These are phyloP conservation scores for Drosophila buzzatii DNA, from an alignment of 2,888 invertebrate species.

Conservation along the genomic window DNA sequence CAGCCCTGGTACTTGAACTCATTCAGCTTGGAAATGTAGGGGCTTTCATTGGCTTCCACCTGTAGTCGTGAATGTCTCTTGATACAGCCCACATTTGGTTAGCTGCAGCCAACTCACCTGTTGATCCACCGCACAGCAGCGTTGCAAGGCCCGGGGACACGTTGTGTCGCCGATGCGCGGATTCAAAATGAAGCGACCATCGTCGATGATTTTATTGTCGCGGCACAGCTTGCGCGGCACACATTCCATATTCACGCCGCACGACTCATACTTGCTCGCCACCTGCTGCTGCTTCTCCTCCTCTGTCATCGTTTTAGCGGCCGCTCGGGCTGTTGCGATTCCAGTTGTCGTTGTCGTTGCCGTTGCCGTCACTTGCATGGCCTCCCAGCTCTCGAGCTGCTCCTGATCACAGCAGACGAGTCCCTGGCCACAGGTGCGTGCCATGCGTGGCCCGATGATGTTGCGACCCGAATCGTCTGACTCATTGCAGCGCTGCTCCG, in stretches of 20 bases:
- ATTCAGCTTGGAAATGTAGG: conserved; percentile 31
- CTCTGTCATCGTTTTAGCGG: not conserved
- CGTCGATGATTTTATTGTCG: conserved; percentile 58
- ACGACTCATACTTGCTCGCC: conserved; percentile 53
- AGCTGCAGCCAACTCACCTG: conserved; percentile 31
- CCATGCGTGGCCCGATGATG: conserved; percentile 48
- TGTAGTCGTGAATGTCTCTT: not conserved
- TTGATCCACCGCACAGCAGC: conserved; percentile 54
- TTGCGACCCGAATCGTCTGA: conserved; percentile 57
- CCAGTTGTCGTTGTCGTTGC: not conserved
- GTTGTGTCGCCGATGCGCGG: conserved; percentile 43
- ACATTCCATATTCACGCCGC: conserved; percentile 64
- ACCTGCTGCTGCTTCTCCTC: conserved; percentile 1
- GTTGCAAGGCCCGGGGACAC: conserved; percentile 44
- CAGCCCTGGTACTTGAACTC: conserved; percentile 85
- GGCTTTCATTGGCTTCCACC: conserved; percentile 40
- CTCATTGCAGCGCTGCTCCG: conserved; percentile 45
- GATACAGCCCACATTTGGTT: too few species aligned
- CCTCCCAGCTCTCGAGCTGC: conserved; percentile 60
- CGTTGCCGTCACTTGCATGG: not conserved
- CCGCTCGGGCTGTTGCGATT: not conserved
- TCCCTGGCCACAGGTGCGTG: conserved; percentile 37
- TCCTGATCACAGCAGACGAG: conserved; percentile 55
- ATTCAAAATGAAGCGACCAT: conserved; percentile 50
- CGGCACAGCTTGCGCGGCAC: conserved; percentile 60